phyloP scores from a whole-genome alignment of 2,888 invertebrate species.

The Himalopsyche anomala region DNA sequence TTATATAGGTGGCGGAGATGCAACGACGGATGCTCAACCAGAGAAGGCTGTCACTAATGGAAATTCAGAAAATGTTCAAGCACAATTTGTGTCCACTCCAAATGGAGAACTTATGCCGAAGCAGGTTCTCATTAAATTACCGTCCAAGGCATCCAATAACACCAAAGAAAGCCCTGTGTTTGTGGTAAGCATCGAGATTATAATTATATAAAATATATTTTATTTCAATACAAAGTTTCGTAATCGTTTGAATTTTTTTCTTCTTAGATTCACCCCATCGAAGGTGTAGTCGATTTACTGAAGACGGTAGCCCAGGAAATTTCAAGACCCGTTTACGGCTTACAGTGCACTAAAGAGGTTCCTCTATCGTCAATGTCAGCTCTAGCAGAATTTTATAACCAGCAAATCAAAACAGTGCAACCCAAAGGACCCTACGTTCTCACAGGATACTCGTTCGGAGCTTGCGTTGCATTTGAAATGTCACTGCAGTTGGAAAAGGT shows the following conservation, averaged over 20 bases:
- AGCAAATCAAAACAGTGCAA: slow-evolving; percentile 86
- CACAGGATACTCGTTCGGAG: slow-evolving; percentile 97
- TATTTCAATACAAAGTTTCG: neutral
- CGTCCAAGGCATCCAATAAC: slow-evolving; percentile 74
- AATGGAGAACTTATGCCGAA: slow-evolving; percentile 84
- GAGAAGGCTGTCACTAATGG: slow-evolving; percentile 68
- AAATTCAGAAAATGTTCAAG: slow-evolving; percentile 74
- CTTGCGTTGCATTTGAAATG: slow-evolving; percentile 96
- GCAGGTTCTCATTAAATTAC: slow-evolving; percentile 82
- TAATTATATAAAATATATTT: neutral
- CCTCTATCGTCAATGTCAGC: slow-evolving; percentile 84
- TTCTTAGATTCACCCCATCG: slow-evolving; percentile 86
- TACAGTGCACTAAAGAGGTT: slow-evolving; percentile 89
- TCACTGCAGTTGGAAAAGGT: slow-evolving; percentile 86
- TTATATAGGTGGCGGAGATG: slow-evolving; percentile 65
- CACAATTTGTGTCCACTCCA: slow-evolving; percentile 73
- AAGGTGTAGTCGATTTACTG: slow-evolving; percentile 87
- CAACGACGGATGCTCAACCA: slow-evolving; percentile 66
- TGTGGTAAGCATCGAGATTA: slow-evolving; percentile 71
- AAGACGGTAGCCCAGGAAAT: slow-evolving; percentile 84
- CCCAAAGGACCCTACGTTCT: slow-evolving; percentile 90
- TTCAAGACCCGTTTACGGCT: slow-evolving; percentile 88
- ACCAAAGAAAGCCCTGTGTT: slow-evolving; percentile 78
- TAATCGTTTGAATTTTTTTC: neutral
- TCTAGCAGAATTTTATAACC: slow-evolving; percentile 84